A percentile compares a stretch with the other conserved stretches of the same genome.
Conservation (phyloP, 2,113 vertebrate species). For the Rattus rattus region DNA sequence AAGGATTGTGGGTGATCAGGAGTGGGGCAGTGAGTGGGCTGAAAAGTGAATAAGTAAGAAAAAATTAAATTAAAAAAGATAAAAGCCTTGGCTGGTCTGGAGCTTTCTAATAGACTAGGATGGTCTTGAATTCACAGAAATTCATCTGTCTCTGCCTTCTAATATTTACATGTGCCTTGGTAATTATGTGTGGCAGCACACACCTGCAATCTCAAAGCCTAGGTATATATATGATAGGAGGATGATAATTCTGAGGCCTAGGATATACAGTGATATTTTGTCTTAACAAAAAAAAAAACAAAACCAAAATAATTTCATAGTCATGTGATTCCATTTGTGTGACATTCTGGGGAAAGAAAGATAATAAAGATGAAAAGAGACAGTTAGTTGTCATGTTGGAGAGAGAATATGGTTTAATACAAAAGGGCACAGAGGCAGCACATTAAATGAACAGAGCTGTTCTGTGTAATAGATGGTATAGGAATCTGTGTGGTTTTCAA, state of each 20-base stretch:
- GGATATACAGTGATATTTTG: background rate
- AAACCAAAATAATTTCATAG: background rate
- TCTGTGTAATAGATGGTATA: too few relatives aligned
- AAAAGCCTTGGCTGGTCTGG: background rate
- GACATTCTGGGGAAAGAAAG: background rate
- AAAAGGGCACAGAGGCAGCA: too few relatives aligned
- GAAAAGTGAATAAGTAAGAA: too few relatives aligned
- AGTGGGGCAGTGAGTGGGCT: too few relatives aligned
- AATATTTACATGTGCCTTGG: background rate
- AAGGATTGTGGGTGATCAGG: too few relatives aligned
- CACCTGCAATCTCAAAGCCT: background rate
- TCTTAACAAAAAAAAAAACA: background rate
- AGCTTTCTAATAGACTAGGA: background rate
- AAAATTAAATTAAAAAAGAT: too few relatives aligned
- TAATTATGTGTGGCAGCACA: background rate
- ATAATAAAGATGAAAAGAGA: too few relatives aligned
- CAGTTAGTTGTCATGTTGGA: too few relatives aligned
- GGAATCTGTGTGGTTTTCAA: background rate
- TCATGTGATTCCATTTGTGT: background rate
- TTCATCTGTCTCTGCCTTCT: background rate
- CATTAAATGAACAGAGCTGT: too few relatives aligned
- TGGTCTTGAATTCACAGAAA: background rate
- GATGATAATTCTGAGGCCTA: background rate
- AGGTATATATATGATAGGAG: background rate
- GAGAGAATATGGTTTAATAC: too few relatives aligned